A percentile compares a stretch with the other conserved stretches of the same genome.
Conservation (phyloP, 2,113 vertebrate species). For the Corydoras sp. region DNA sequence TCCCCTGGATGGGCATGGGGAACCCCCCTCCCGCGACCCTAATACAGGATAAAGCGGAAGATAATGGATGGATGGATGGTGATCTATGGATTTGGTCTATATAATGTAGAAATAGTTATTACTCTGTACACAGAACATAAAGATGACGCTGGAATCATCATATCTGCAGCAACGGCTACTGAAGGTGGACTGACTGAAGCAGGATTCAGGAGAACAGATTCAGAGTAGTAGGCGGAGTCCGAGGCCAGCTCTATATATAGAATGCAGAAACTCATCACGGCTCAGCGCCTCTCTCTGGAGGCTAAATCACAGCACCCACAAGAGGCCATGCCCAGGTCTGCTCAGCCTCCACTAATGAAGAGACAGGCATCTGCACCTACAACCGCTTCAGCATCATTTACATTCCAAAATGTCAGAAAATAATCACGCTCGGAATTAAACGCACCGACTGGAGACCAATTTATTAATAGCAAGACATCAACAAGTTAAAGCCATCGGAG, state of each 20-base stretch:
- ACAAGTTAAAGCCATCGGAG: too few relatives aligned
- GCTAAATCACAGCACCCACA: slow-evolving; percentile 47
- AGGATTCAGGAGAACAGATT: slow-evolving; percentile 53
- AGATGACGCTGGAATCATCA: slow-evolving; percentile 11
- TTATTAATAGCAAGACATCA: too few relatives aligned
- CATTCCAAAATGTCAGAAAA: not conserved
- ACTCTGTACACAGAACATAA: not conserved
- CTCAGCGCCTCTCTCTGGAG: slow-evolving; percentile 38
- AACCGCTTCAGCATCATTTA: slow-evolving; percentile 20
- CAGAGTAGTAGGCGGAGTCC: slow-evolving; percentile 55
- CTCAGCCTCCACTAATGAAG: slow-evolving; percentile 35
- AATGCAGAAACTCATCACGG: slow-evolving; percentile 49
- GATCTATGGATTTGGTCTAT: too few relatives aligned
- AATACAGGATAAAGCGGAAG: too few relatives aligned
- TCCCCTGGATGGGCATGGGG: too few relatives aligned
- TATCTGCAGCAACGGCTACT: slow-evolving; percentile 35
- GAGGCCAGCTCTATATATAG: slow-evolving; percentile 58
- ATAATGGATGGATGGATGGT: too few relatives aligned
- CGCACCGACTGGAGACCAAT: too few relatives aligned
- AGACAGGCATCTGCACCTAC: slow-evolving; percentile 23
- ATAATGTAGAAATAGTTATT: too few relatives aligned
- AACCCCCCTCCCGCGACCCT: too few relatives aligned
- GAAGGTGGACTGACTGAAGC: slow-evolving; percentile 30
- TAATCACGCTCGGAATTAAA: too few relatives aligned
- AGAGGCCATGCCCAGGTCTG: slow-evolving; percentile 37